phyloP scores from a whole-genome alignment of 2,113 vertebrate genomes.

The Ceyx cyanopectus region DNA sequence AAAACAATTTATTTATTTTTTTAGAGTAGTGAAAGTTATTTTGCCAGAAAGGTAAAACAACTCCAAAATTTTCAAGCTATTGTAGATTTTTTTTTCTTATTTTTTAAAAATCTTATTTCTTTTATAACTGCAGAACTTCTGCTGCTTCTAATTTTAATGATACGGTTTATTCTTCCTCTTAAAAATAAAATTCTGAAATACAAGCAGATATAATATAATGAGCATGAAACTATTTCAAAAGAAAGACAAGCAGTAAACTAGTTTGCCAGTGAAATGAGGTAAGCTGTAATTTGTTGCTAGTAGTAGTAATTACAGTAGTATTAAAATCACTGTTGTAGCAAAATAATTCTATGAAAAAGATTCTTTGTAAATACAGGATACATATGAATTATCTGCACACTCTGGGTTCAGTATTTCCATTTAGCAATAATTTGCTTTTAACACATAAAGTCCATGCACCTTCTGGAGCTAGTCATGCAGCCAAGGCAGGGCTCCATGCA shows the following conservation, averaged over 20 bases:
- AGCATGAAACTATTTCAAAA: constrained; percentile 1
- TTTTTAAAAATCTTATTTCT: neutral
- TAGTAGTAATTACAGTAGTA: neutral
- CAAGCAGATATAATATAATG: neutral
- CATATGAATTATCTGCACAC: neutral
- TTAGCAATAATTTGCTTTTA: neutral
- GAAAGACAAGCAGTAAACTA: neutral
- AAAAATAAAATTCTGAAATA: constrained; percentile 12
- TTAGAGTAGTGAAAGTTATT: neutral
- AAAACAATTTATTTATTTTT: neutral
- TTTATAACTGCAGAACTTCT: neutral
- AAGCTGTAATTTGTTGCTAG: neutral
- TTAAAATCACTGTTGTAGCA: neutral
- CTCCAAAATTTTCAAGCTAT: neutral
- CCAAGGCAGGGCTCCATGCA: neutral
- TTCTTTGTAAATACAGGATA: neutral
- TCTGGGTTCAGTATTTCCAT: neutral
- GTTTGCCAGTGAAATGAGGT: neutral
- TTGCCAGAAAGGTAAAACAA: neutral
- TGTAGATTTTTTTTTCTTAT: neutral
- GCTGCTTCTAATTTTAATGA: neutral
- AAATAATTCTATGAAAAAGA: neutral
- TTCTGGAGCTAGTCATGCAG: neutral
- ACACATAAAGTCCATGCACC: neutral
- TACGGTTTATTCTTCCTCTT: constrained; percentile 68